Evolutionary conservation across 53 echinoderm and acorn worm genomes (phyloP).

Genomic region (Echinarachnius parma): DNA sequence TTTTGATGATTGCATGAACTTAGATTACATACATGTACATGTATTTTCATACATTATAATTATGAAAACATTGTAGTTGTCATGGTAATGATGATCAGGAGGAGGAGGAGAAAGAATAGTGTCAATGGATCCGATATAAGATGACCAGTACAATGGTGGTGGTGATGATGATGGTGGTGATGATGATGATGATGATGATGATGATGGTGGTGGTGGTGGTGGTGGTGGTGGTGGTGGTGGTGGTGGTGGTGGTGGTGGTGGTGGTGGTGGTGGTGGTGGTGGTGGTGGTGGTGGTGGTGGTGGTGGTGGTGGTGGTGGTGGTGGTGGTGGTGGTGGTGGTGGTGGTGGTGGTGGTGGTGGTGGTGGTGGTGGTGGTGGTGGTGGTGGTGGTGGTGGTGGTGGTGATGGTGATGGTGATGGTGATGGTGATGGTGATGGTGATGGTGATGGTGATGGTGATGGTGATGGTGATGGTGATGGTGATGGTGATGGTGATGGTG

Average conservation of each 20-base stretch:
- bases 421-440: not conserved
- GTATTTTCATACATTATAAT: too few species aligned
- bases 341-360: not conserved
- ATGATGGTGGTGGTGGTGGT: not conserved
- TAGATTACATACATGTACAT: too few species aligned
- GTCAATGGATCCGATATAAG: too few species aligned
- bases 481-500: not conserved
- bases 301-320: not conserved
- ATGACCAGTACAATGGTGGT: not conserved
- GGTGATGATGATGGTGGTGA: not conserved
- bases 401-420: not conserved
- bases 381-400: not conserved
- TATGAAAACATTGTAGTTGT: too few species aligned
- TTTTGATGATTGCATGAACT: too few species aligned
- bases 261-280: not conserved
- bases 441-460: not conserved
- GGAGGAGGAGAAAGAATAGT: too few species aligned
- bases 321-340: not conserved
- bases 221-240: not conserved
- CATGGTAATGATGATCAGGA: too few species aligned
- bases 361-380: not conserved
- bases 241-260: not conserved
- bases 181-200: not conserved
- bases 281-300: not conserved
- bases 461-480: not conserved